phyloP scores from a whole-genome alignment of 2,888 invertebrate genomes.

The Chesias legatella region DNA sequence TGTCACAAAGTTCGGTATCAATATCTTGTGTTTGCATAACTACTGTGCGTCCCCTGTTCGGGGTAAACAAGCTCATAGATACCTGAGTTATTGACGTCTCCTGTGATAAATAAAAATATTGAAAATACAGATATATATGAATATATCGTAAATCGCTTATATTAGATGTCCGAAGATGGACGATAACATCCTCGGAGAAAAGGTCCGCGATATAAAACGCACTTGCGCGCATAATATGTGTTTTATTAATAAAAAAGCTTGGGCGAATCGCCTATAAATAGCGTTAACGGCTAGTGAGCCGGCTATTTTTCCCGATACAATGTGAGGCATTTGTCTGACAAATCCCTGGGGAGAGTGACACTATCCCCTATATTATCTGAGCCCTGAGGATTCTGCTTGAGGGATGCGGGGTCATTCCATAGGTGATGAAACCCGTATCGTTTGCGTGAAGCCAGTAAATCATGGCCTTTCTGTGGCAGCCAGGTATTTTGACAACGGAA shows the following conservation, averaged over 20 bases:
- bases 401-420: conserved; percentile 74
- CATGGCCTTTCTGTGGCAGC: conserved; percentile 46
- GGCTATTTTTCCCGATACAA: conserved; percentile 77
- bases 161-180: conserved; percentile 75
- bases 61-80: conserved; percentile 57
- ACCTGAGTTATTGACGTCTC: conserved; percentile 42
- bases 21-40: conserved; percentile 74
- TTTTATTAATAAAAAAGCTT: conserved; percentile 80
- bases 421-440: conserved; percentile 77
- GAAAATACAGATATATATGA: conserved; percentile 33
- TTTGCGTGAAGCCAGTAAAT: conserved; percentile 67
- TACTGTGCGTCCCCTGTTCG: conserved; percentile 51
- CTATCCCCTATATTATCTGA: conserved; percentile 68
- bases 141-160: conserved; percentile 55
- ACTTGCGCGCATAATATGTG: conserved; percentile 80
- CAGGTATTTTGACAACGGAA: conserved; percentile 61
- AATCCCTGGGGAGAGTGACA: conserved; percentile 75
- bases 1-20: conserved; percentile 66
- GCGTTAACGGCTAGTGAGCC: conserved; percentile 73
- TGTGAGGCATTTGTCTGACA: conserved; percentile 77
- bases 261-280: conserved; percentile 76
- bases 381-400: conserved; percentile 52
- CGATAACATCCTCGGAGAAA: conserved; percentile 69
- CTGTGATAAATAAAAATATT: conserved; percentile 38
- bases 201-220: conserved; percentile 73